These are phyloP conservation scores for Urocitellus parryii DNA, from an alignment of 2,113 vertebrate genomes.

Conservation along the genomic window DNA sequence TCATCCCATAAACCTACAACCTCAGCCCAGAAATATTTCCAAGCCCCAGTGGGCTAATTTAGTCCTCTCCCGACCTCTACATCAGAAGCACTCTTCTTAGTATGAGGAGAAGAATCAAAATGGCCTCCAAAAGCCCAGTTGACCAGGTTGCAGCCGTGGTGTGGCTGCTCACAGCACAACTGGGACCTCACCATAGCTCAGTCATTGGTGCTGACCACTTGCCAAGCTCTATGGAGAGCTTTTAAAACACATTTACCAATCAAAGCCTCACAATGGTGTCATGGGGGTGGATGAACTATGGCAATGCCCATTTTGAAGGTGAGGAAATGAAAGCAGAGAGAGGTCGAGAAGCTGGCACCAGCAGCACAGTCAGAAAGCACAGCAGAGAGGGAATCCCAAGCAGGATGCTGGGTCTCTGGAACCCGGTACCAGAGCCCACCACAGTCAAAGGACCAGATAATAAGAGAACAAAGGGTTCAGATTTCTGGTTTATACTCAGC, in stretches of 20 bases:
- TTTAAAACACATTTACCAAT: background rate
- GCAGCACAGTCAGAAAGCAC: background rate
- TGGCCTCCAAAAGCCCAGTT: background rate
- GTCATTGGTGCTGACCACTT: rapidly evolving
- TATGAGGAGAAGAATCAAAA: background rate
- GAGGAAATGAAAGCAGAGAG: background rate
- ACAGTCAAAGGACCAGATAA: background rate
- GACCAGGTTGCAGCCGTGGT: background rate
- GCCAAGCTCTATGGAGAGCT: rapidly evolving
- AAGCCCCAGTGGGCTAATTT: background rate
- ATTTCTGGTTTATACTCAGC: background rate
- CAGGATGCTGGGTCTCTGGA: rapidly evolving
- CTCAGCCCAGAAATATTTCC: slow-evolving; percentile 18
- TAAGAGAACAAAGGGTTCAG: background rate
- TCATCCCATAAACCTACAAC: background rate
- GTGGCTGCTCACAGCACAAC: background rate
- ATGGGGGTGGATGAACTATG: too few species aligned
- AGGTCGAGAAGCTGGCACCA: background rate
- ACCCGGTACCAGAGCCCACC: background rate
- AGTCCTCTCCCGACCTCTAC: background rate
- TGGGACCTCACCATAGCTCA: background rate
- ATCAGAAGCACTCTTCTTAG: background rate
- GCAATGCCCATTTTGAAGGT: background rate
- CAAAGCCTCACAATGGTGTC: background rate
- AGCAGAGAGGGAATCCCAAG: background rate